These are phyloP conservation scores for Calosoma granatense DNA, from an alignment of 1,140 invertebrate genomes.

Conservation along the genomic window DNA sequence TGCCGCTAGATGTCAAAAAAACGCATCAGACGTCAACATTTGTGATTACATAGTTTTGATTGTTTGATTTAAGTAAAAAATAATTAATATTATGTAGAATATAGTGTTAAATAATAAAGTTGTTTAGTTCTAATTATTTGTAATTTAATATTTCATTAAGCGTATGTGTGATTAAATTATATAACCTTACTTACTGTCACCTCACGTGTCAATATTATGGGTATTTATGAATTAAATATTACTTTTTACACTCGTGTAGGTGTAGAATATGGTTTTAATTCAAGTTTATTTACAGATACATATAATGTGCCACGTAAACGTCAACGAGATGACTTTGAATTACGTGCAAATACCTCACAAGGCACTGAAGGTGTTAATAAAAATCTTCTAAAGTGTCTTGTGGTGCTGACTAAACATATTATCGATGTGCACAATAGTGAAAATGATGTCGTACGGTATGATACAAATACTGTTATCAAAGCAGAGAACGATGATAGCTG, in stretches of 20 bases:
- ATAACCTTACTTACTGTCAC: too few relatives aligned
- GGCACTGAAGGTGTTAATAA: neutral
- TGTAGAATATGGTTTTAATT: too few relatives aligned
- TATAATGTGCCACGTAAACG: neutral
- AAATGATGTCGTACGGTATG: neutral
- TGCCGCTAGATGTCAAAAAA: neutral
- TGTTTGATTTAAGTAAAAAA: too few relatives aligned
- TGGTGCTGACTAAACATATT: neutral
- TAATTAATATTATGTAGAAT: too few relatives aligned
- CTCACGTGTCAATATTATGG: neutral
- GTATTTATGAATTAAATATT: neutral
- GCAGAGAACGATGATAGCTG: neutral
- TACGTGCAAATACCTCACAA: neutral
- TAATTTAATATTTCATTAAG: too few relatives aligned
- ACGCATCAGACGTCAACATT: neutral
- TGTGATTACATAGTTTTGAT: too few relatives aligned
- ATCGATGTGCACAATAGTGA: neutral
- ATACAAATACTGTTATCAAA: neutral
- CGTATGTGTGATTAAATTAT: too few relatives aligned
- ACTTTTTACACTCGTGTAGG: neutral
- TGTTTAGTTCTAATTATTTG: too few relatives aligned
- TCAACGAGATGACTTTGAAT: neutral
- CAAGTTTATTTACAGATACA: too few relatives aligned
- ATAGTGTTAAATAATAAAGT: too few relatives aligned
- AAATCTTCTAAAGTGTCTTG: neutral